phyloP scores from a whole-genome alignment of 2,797 vertebrate species.

The Macropodus opercularis region DNA sequence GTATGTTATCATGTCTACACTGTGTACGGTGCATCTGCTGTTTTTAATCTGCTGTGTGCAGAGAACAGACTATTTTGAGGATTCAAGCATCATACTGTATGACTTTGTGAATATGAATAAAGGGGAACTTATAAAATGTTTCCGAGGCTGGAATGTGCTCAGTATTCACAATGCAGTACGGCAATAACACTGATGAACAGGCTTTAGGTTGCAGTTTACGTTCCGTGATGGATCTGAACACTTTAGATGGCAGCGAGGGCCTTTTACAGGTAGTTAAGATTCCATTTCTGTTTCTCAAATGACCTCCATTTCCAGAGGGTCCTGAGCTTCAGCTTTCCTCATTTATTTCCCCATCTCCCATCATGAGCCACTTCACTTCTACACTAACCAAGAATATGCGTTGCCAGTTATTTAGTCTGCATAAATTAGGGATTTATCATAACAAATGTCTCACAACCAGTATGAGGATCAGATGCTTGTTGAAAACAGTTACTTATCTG shows the following conservation, averaged over 20 bases:
- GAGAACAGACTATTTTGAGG: slow-evolving; percentile 9
- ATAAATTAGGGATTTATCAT: slow-evolving; percentile 33
- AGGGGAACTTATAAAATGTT: slow-evolving; percentile 33
- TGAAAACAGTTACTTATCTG: background rate
- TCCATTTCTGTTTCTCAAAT: slow-evolving; percentile 68
- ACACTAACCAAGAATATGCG: slow-evolving; percentile 17
- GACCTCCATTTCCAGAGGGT: slow-evolving; percentile 70
- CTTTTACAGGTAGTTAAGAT: slow-evolving; percentile 73
- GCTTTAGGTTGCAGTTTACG: slow-evolving; percentile 58
- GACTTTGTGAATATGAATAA: slow-evolving; percentile 31
- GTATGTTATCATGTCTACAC: background rate
- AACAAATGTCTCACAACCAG: slow-evolving; percentile 17
- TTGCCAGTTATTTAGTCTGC: slow-evolving; percentile 29
- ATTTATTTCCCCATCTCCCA: slow-evolving; percentile 54
- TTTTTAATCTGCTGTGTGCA: background rate
- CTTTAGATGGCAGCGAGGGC: slow-evolving; percentile 53
- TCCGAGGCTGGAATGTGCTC: slow-evolving; percentile 23
- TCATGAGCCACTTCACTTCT: slow-evolving; percentile 35
- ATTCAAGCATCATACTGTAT: slow-evolving; percentile 7
- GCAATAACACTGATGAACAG: slow-evolving; percentile 57
- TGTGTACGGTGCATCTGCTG: background rate
- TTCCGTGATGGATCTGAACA: slow-evolving; percentile 64
- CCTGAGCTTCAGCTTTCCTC: slow-evolving; percentile 56
- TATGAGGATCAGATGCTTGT: background rate
- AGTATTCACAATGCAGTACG: slow-evolving; percentile 45